A percentile compares a stretch with the other conserved stretches of the same genome.
phyloP scores from a whole-genome alignment of 2,888 invertebrate species.

The Agonum fuliginosum region DNA sequence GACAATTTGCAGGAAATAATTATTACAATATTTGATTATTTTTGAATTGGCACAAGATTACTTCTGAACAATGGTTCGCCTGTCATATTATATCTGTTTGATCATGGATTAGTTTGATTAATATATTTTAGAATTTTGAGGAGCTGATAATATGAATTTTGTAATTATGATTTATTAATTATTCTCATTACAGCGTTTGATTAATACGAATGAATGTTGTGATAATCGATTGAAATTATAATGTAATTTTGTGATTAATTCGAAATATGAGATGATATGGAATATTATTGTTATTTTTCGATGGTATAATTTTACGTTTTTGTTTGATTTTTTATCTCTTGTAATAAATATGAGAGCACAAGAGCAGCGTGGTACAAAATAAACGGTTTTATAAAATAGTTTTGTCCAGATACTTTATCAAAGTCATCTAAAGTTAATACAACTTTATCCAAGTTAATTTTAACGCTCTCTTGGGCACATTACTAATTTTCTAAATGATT shows the following conservation, averaged over 20 bases:
- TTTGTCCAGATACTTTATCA: not conserved
- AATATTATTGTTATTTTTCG: no score
- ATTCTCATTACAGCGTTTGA: not conserved
- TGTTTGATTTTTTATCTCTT: no score
- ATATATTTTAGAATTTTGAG: not conserved
- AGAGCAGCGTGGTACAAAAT: not conserved
- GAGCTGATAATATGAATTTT: not conserved
- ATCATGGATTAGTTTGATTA: not conserved
- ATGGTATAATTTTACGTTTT: no score
- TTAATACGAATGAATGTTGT: no score
- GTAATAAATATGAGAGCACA: not conserved
- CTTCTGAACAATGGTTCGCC: no score
- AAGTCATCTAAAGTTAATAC: not conserved
- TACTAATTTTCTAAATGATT: slow-evolving; percentile 4
- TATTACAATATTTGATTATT: no score
- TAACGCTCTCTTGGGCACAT: not conserved
- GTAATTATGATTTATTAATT: not conserved
- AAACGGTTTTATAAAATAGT: not conserved
- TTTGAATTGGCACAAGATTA: no score
- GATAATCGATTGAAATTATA: no score
- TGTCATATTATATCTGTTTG: not conserved
- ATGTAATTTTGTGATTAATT: no score
- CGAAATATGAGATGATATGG: no score
- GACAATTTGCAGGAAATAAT: no score
- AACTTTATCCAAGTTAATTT: slow-evolving; percentile 11